A percentile compares a stretch with the other conserved stretches of the same genome.
These are phyloP conservation scores for Geotrupes spiniger DNA, from an alignment of 2,888 invertebrate genomes.

Conservation along the genomic window DNA sequence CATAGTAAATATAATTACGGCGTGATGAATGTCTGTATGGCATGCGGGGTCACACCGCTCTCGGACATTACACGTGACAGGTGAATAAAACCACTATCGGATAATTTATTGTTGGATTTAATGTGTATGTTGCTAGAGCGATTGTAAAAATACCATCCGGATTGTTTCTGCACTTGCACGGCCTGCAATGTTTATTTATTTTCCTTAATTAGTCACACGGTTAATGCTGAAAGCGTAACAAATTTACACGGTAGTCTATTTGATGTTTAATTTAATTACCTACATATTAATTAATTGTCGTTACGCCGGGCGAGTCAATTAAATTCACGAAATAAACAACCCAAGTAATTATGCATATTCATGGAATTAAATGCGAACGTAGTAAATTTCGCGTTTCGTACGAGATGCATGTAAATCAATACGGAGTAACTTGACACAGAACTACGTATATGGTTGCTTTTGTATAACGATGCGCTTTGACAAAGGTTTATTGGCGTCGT, in stretches of 20 bases:
- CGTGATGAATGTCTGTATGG: constrained; percentile 31
- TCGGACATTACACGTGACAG: constrained; percentile 26
- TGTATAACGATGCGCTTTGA: constrained; percentile 43
- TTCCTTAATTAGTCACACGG: too few relatives aligned
- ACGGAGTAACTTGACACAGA: constrained; percentile 1
- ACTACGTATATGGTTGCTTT: constrained; percentile 25
- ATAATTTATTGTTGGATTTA: constrained; percentile 1
- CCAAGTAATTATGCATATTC: too few relatives aligned
- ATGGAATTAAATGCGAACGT: too few relatives aligned
- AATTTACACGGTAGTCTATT: too few relatives aligned
- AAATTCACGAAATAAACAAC: too few relatives aligned
- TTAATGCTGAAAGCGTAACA: too few relatives aligned
- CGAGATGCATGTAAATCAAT: constrained; percentile 1
- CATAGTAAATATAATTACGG: constrained; percentile 28
- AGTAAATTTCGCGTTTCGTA: too few relatives aligned
- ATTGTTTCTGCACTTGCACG: too few relatives aligned
- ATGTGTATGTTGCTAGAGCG: not conserved
- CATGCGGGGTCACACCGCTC: constrained; percentile 26
- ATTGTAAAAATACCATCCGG: not conserved
- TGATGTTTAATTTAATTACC: too few relatives aligned
- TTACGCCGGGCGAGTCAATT: too few relatives aligned
- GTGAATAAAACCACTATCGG: constrained; percentile 11
- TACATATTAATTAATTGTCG: too few relatives aligned
- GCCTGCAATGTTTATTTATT: too few relatives aligned
- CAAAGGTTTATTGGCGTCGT: constrained; percentile 48